Evolutionary conservation across 2,113 vertebrate genomes (phyloP).

Genomic region (Saguinus imperator): DNA sequence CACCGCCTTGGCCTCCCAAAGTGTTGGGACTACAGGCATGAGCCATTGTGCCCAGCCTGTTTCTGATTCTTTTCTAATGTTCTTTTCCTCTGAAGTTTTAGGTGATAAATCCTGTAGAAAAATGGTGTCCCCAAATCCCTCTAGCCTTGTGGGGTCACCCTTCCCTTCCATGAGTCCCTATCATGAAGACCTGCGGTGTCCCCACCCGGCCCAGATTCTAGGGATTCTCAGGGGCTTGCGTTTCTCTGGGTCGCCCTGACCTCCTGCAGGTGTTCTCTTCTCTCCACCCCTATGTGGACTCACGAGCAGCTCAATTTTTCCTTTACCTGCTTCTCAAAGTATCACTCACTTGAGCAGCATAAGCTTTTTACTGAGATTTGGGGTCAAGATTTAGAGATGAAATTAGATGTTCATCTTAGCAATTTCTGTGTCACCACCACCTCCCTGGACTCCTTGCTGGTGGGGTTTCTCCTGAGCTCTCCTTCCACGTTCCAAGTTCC

Average conservation of each 20-base stretch:
- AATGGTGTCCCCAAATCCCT: neutral
- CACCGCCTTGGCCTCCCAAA: no score
- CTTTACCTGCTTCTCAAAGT: neutral
- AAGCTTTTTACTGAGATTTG: neutral
- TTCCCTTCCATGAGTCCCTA: neutral
- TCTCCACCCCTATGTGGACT: neutral
- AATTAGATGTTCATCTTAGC: neutral
- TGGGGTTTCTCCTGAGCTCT: neutral
- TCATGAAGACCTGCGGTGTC: neutral
- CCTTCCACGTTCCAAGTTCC: neutral
- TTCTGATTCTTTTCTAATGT: neutral
- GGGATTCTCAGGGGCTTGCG: neutral
- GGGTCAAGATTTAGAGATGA: neutral
- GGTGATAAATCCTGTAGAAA: neutral
- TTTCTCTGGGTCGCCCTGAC: neutral
- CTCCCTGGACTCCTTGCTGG: neutral
- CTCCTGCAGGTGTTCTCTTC: neutral
- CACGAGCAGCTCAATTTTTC: neutral
- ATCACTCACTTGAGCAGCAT: neutral
- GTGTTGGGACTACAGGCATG: no score
- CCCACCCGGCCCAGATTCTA: neutral
- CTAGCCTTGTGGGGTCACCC: neutral
- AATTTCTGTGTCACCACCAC: neutral
- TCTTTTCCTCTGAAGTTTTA: neutral
- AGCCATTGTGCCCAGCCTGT: no score